phyloP scores from a whole-genome alignment of 2,797 vertebrate species.

The Hippopotamyrus pictus region DNA sequence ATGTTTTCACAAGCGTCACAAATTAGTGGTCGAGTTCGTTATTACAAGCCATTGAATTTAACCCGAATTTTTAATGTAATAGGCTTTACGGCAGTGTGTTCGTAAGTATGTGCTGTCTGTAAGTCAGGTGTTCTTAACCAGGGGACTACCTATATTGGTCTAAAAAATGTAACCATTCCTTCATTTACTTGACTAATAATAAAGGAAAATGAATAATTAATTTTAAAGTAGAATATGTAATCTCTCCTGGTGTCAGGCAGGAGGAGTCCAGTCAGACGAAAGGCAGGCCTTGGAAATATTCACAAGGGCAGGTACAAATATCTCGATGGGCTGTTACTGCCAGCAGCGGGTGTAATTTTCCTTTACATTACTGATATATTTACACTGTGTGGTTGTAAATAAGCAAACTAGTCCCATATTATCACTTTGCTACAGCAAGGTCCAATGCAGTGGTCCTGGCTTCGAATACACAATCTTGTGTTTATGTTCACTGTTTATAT shows the following conservation, averaged over 20 bases:
- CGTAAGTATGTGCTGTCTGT: background rate
- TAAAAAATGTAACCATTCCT: background rate
- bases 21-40: background rate
- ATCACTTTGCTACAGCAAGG: background rate
- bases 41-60: background rate
- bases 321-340: background rate
- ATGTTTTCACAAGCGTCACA: background rate
- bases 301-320: background rate
- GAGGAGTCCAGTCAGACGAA: background rate
- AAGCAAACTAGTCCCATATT: background rate
- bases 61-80: background rate
- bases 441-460: background rate
- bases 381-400: background rate
- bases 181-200: background rate
- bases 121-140: background rate
- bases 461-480: background rate
- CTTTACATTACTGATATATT: background rate
- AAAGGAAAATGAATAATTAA: background rate
- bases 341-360: background rate
- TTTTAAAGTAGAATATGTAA: background rate
- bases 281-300: background rate
- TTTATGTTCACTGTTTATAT: slow-evolving; percentile 6
- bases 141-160: background rate
- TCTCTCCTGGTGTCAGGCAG: background rate
- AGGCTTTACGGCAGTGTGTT: background rate